Base-by-base conservation (phyloP, 2,888 invertebrate species). In the Eupithecia vulgata region DNA sequence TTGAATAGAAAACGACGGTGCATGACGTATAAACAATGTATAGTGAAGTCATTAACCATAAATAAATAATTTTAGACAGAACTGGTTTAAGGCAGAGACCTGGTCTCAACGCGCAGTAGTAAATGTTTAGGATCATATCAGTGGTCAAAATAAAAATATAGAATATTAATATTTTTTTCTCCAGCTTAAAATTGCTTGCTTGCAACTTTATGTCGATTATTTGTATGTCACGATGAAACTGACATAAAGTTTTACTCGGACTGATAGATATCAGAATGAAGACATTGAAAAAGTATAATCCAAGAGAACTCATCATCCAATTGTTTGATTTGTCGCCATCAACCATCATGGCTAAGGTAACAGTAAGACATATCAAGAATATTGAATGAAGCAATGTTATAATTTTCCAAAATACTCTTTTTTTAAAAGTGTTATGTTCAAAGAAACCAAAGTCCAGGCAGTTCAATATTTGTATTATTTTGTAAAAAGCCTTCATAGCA, bases 171-270 rank as follows among this genome's bases (percentile, higher is more conserved):
- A 40, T 42, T 65, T 40, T 21, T 21, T 13, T 65, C 7, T 21
- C 65, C 25, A 40, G 5, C 0, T 40, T 40, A 21, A 21, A 65
- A 37, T 13, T 40, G 21, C 2, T 21, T 13, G 21, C 21, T n/a
- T 8, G 21, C 40, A 65, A 15, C 25, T 65, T 37, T 25, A 37
- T 8, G 40, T 65, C 65, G 12, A 65, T 65, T 6, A 40, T 21
- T n/a, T 65, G 0, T 40, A 65, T 1, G 21, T 65, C 21, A 13
- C 12, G 21, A 5, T 40, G 40, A 37, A 65, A 15, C 10, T 65
- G 65, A 15, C 65, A 40, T 21, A 65, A 42, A 21, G 65, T 65
- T 65, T 65, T 65, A 5, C 13, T 65, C 1, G 65, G 40, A 65
- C 65, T 65, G 40, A 25, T 40, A 65, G 3, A 21, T 5, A 40